Evolutionary conservation across 1,140 invertebrate genomes (phyloP).

Genomic region (Hetaerina americana): DNA sequence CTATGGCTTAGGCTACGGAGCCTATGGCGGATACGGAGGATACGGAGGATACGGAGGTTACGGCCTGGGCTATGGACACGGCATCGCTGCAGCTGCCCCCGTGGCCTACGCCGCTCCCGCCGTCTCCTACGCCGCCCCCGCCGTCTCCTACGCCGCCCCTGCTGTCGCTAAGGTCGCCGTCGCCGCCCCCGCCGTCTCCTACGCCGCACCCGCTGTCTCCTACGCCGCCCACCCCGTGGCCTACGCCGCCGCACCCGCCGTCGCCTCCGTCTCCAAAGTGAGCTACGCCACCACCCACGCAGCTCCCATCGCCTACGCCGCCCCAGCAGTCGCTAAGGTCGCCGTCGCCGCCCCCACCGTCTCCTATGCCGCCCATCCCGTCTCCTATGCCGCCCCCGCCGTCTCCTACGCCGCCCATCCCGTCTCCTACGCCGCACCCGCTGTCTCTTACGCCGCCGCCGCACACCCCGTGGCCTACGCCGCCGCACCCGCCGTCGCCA

Average conservation of each 20-base stretch:
- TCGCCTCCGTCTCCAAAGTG: neutral
- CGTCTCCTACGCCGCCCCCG: slow-evolving; percentile 3
- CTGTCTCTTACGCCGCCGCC: too few relatives aligned
- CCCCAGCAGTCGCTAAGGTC: too few relatives aligned
- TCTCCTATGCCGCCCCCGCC: neutral
- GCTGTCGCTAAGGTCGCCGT: neutral
- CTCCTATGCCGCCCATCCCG: neutral
- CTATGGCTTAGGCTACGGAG: neutral
- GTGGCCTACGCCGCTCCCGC: slow-evolving; percentile 1
- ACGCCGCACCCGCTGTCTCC: neutral
- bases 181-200: neutral
- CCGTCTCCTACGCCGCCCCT: neutral
- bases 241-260: neutral
- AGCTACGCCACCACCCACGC: neutral
- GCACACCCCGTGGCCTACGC: neutral
- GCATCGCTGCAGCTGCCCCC: neutral
- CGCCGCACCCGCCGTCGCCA: neutral
- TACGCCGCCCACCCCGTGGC: neutral
- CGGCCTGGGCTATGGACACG: neutral
- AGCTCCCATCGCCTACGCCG: neutral
- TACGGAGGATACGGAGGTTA: neutral
- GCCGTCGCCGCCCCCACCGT: neutral
- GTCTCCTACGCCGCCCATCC: too few relatives aligned
- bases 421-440: too few relatives aligned
- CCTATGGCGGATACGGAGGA: neutral